A percentile compares a stretch with the other conserved stretches of the same genome.
Evolutionary conservation across 2,113 vertebrate genomes (phyloP).

Genomic region (Aphyosemion australe): DNA sequence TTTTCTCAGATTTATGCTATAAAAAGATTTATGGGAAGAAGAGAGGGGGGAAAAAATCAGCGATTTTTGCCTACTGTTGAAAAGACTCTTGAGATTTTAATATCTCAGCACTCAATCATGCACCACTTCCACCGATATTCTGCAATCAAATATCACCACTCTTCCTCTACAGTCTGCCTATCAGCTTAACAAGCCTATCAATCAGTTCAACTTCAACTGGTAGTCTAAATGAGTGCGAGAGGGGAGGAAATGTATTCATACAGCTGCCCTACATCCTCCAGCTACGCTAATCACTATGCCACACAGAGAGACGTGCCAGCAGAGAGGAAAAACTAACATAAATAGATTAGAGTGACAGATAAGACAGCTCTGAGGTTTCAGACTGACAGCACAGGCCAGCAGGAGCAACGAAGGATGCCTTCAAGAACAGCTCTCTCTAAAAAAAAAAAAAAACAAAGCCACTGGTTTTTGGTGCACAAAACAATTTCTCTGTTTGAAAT

Average conservation of each 20-base stretch:
- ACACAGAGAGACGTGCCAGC: constrained; percentile 58
- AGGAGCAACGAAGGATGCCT: constrained; percentile 45
- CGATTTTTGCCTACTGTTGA: constrained; percentile 39
- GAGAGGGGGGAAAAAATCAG: constrained; percentile 6
- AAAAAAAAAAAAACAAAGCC: constrained; percentile 50
- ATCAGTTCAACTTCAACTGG: constrained; percentile 60
- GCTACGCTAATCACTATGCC: constrained; percentile 65
- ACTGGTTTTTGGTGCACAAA: constrained; percentile 71
- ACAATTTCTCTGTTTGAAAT: constrained; percentile 58
- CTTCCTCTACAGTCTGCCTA: constrained; percentile 54
- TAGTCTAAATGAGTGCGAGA: constrained; percentile 54
- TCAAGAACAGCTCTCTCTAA: constrained; percentile 29
- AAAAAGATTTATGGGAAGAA: constrained; percentile 37
- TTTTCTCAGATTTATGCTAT: constrained; percentile 34
- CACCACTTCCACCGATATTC: constrained; percentile 55
- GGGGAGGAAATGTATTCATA: constrained; percentile 65
- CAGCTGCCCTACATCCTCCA: constrained; percentile 71
- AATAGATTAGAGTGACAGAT: constrained; percentile 68
- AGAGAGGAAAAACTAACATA: constrained; percentile 57
- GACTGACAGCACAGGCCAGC: constrained; percentile 44
- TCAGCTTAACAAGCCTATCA: constrained; percentile 63
- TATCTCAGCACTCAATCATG: constrained; percentile 64
- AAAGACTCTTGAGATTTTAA: constrained; percentile 60
- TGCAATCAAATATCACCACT: constrained; percentile 62
- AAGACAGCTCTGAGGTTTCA: constrained; percentile 59